phyloP scores from a whole-genome alignment of 2,797 vertebrate species.

The Manis javanica region DNA sequence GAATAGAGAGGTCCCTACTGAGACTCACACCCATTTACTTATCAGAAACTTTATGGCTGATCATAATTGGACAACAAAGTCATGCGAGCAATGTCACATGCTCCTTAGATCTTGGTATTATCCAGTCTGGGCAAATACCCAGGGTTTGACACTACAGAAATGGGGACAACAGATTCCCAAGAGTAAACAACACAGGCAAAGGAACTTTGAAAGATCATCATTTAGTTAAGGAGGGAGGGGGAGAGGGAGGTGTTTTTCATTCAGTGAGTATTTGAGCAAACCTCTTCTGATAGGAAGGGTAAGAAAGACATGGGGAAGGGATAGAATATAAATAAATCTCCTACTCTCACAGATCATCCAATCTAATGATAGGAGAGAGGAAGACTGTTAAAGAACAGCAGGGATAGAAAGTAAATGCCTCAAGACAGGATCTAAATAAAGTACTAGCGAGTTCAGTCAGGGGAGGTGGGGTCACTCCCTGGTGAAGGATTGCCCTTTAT shows the following conservation, averaged over 20 bases:
- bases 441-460: background rate
- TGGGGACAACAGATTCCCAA: background rate
- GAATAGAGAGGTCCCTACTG: slow-evolving; percentile 9
- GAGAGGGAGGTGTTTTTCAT: background rate
- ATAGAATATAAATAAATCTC: background rate
- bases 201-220: slow-evolving; percentile 11
- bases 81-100: slow-evolving; percentile 47
- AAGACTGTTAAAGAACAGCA: background rate
- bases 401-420: background rate
- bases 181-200: background rate
- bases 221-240: background rate
- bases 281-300: background rate
- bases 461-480: background rate
- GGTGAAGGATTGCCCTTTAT: background rate
- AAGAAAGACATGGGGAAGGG: background rate
- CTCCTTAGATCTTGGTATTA: slow-evolving; percentile 58
- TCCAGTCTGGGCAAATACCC: slow-evolving; percentile 70
- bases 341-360: background rate
- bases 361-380: background rate
- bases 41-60: slow-evolving; percentile 42
- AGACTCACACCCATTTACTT: background rate
- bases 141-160: slow-evolving; percentile 3
- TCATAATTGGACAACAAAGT: slow-evolving; percentile 53
- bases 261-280: slow-evolving; percentile 6
- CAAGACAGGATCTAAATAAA: background rate